phyloP scores from a whole-genome alignment of 2,113 vertebrate species.

The Coryphaenoides rupestris region DNA sequence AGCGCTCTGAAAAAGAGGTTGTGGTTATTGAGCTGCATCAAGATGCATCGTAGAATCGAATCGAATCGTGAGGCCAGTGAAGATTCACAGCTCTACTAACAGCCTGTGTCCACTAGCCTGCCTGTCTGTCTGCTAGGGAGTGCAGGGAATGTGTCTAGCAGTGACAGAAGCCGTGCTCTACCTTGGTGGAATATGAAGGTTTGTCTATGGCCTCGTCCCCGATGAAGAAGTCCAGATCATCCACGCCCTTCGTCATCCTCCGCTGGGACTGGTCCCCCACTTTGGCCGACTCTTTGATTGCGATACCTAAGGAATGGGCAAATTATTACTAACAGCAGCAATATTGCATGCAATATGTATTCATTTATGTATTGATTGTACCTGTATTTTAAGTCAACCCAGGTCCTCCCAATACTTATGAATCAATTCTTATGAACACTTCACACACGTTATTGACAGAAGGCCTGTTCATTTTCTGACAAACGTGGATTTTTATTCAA shows the following conservation, averaged over 20 bases:
- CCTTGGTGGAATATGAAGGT: conserved; percentile 95
- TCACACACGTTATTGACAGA: not conserved
- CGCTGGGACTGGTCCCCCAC: conserved; percentile 96
- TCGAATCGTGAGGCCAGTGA: no score
- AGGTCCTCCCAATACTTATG: no score
- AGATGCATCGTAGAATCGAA: no score
- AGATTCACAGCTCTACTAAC: no score
- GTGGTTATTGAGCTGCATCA: no score
- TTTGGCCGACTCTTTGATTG: conserved; percentile 97
- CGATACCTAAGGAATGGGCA: conserved; percentile 80
- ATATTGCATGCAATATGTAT: no score
- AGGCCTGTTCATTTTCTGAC: no score
- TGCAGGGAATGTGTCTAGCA: not conserved
- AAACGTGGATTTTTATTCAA: no score
- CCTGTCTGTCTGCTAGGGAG: no score
- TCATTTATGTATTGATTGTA: not conserved
- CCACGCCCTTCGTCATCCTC: conserved; percentile 96
- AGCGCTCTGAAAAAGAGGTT: no score
- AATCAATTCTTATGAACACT: no score
- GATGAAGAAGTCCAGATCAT: conserved; percentile 97
- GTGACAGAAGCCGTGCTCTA: conserved; percentile 23
- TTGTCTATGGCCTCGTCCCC: conserved; percentile 99
- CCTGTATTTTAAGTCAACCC: not conserved
- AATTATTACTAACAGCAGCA: not conserved
- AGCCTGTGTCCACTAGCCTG: no score